A percentile compares a stretch with the other conserved stretches of the same genome.
Conservation (phyloP, 2,888 invertebrate species). For the Ypsolopha sequella region DNA sequence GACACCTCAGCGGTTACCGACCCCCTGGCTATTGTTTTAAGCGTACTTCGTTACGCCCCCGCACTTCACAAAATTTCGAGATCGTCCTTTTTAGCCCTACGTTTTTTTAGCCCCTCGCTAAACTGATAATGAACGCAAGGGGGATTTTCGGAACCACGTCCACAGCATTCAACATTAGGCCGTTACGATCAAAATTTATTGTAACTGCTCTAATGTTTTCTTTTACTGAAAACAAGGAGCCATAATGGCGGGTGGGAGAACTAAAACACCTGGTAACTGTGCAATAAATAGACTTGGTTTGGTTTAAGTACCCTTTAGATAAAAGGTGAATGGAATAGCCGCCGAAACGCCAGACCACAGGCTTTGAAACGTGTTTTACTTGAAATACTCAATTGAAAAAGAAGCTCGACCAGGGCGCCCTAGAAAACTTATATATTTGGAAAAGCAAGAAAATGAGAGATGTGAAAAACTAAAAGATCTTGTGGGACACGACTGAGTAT, state of each 20-base stretch:
- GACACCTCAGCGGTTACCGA: conserved; percentile 26
- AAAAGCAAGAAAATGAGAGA: no score
- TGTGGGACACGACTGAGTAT: no score
- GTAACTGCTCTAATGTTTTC: conserved; percentile 46
- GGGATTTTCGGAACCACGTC: conserved; percentile 23
- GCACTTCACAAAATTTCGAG: conserved; percentile 50
- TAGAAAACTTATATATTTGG: no score
- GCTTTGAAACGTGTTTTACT: no score
- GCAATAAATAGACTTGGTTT: not conserved
- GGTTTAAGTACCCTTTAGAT: no score
- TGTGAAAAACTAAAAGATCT: no score
- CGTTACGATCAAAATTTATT: conserved; percentile 59
- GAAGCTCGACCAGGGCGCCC: no score
- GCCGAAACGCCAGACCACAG: no score
- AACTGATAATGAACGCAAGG: conserved; percentile 59
- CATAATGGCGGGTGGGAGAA: conserved; percentile 46
- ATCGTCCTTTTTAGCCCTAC: conserved; percentile 41
- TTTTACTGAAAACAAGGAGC: conserved; percentile 42
- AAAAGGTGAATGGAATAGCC: no score
- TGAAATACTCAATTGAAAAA: no score
- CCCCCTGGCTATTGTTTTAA: conserved; percentile 68
- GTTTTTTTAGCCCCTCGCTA: conserved; percentile 54
- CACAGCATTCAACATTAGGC: conserved; percentile 36
- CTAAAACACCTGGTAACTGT: conserved; percentile 38
- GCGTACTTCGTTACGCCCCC: conserved; percentile 66